phyloP scores from a whole-genome alignment of 1,140 invertebrate species.

The Diploscapter pachys region DNA sequence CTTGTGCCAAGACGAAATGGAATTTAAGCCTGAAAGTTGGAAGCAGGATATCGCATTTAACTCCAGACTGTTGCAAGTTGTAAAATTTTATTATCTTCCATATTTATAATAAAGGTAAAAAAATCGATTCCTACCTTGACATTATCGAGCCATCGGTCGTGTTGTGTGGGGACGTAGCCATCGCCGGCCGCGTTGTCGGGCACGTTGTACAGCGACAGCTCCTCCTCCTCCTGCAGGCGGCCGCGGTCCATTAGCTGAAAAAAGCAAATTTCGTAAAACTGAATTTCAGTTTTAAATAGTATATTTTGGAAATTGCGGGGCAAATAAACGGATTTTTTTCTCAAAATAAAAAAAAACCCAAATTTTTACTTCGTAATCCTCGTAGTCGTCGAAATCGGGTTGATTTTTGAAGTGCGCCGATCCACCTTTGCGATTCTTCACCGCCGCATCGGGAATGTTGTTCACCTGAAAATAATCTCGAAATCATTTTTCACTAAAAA shows the following conservation, averaged over 20 bases:
- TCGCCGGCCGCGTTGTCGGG: constrained; percentile 32
- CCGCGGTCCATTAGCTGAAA: constrained; percentile 38
- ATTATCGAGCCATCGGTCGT: constrained; percentile 38
- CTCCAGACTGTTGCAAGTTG: too few species aligned
- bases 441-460: constrained; percentile 32
- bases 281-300: neutral
- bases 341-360: neutral
- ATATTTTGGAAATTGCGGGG: too few species aligned
- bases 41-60: too few species aligned
- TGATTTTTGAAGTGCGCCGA: constrained; percentile 8
- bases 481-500: neutral
- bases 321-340: too few species aligned
- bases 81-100: too few species aligned
- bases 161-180: constrained; percentile 23
- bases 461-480: constrained; percentile 24
- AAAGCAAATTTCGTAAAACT: neutral
- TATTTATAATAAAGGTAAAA: too few species aligned
- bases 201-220: constrained; percentile 33
- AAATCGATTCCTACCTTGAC: constrained; percentile 14
- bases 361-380: constrained; percentile 28
- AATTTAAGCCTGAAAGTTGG: too few species aligned
- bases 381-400: constrained; percentile 29
- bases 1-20: too few species aligned
- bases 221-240: constrained; percentile 36
- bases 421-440: neutral